These are phyloP conservation scores for Onychostoma macrolepis DNA, from an alignment of 2,113 vertebrate species.

Conservation along the genomic window DNA sequence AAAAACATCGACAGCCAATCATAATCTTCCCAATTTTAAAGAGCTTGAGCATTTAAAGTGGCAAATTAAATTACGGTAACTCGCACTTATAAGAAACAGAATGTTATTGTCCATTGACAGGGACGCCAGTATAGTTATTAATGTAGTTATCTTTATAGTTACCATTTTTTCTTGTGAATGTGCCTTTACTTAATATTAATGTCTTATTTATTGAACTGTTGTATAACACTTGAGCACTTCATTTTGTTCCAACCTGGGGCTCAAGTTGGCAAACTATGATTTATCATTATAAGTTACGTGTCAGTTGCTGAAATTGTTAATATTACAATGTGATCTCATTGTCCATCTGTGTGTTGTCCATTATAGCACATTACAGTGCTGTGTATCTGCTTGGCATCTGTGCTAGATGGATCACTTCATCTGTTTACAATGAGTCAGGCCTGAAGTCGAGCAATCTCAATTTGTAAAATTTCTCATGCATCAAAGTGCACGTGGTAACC, in stretches of 20 bases:
- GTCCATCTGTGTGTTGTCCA: constrained; percentile 17
- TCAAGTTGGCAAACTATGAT: background rate
- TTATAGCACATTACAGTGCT: background rate
- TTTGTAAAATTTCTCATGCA: background rate
- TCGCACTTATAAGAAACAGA: background rate
- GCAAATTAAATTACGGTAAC: background rate
- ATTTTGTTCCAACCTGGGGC: background rate
- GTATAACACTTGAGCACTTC: background rate
- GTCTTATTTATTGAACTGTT: background rate
- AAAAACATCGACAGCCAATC: background rate
- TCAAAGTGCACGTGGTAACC: constrained; percentile 6
- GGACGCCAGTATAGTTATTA: background rate
- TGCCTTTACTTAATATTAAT: background rate
- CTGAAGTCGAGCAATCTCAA: constrained; percentile 17
- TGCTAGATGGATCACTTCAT: constrained; percentile 15
- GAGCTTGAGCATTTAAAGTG: background rate
- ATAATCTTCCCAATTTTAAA: background rate
- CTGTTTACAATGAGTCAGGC: constrained; percentile 20
- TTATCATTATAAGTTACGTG: background rate
- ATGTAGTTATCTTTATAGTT: background rate
- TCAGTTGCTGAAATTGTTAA: background rate
- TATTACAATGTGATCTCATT: background rate
- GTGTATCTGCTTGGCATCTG: constrained; percentile 9
- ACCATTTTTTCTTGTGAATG: background rate
- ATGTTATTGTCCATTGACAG: background rate